A percentile compares a stretch with the other conserved stretches of the same genome.
Evolutionary conservation across 64 coral and sea anemone species (phyloP).

Genomic region (Montipora efflorescens): DNA sequence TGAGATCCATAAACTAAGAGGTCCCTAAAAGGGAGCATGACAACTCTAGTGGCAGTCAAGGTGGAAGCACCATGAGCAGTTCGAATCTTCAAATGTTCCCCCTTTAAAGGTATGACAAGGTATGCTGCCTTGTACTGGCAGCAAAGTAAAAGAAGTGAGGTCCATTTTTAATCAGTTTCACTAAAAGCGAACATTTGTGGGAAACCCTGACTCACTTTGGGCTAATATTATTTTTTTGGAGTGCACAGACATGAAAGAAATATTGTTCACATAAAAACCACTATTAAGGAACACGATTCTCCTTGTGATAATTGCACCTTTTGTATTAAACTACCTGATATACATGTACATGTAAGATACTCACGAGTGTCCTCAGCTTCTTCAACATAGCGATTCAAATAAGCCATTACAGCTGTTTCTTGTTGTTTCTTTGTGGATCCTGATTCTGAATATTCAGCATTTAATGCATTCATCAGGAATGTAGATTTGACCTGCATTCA

Average conservation of each 20-base stretch:
- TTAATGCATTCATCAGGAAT: too few relatives aligned
- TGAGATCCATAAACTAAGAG: neutral
- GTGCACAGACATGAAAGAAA: neutral
- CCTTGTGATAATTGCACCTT: neutral
- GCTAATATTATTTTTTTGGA: neutral
- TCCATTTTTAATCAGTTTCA: neutral
- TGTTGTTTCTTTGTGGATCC: too few relatives aligned
- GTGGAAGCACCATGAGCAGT: neutral
- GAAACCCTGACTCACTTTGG: neutral
- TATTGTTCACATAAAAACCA: neutral
- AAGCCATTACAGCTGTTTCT: too few relatives aligned
- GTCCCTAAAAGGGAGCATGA: slow-evolving; percentile 6
- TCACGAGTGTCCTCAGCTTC: too few relatives aligned
- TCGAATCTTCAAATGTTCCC: neutral
- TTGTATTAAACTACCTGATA: neutral
- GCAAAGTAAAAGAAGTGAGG: neutral
- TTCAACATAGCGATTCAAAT: too few relatives aligned
- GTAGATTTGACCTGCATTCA: too few relatives aligned
- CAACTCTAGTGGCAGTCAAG: slow-evolving; percentile 6
- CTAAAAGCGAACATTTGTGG: neutral
- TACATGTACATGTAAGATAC: too few relatives aligned
- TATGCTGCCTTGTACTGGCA: neutral
- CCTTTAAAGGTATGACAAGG: neutral
- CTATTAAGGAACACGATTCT: neutral
- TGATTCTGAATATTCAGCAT: too few relatives aligned